Conservation (phyloP, 1,140 invertebrate genomes). For the Nautilus pompilius region DNA sequence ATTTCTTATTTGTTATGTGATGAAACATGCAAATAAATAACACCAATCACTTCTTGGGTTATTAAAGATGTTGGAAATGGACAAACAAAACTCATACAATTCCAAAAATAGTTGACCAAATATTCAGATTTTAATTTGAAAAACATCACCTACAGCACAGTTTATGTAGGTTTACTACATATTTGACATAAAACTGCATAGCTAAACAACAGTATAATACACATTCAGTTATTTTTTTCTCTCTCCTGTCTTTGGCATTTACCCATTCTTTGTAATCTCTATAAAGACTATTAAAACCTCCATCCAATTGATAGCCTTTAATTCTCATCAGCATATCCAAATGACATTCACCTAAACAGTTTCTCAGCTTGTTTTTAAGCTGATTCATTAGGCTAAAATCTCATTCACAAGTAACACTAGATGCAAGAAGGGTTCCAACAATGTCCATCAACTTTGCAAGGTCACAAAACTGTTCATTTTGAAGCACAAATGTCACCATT, state of each 20-base stretch:
- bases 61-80: not conserved
- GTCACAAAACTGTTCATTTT: not conserved
- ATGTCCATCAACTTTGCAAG: not conserved
- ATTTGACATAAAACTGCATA: not conserved
- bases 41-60: not conserved
- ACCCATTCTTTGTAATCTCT: not conserved
- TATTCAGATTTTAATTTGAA: not conserved
- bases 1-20: not conserved
- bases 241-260: not conserved
- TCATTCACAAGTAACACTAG: not conserved
- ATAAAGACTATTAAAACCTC: not conserved
- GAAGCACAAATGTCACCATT: not conserved
- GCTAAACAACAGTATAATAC: not conserved
- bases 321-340: not conserved
- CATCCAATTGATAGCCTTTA: not conserved
- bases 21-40: not conserved
- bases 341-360: not conserved
- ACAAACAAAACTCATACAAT: not conserved
- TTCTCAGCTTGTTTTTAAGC: not conserved
- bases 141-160: not conserved
- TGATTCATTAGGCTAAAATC: not conserved
- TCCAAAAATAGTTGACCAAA: not conserved
- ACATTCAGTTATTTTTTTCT: not conserved
- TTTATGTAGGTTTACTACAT: not conserved
- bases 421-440: not conserved